phyloP scores from a whole-genome alignment of 2,113 vertebrate species.

The Dascyllus trimaculatus region DNA sequence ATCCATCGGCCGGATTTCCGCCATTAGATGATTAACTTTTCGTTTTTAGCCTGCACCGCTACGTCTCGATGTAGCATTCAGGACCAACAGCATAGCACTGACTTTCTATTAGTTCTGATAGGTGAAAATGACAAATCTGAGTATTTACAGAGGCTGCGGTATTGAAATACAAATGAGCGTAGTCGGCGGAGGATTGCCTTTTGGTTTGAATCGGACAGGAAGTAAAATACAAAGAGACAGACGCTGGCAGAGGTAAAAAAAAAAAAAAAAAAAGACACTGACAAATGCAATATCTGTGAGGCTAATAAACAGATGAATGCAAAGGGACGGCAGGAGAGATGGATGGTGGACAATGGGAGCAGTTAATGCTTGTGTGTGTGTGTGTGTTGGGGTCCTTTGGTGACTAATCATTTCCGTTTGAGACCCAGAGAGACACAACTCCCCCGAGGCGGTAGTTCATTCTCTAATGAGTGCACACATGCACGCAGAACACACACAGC shows the following conservation, averaged over 20 bases:
- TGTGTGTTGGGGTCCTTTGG: constrained; percentile 25
- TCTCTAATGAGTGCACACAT: constrained; percentile 43
- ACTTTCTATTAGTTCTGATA: no score
- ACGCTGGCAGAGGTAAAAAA: neutral
- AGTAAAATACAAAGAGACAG: neutral
- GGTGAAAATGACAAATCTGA: neutral
- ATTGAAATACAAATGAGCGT: neutral
- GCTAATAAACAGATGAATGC: neutral
- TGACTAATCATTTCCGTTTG: constrained; percentile 68
- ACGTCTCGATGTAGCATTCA: neutral
- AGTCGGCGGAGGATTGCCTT: neutral
- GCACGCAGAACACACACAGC: neutral
- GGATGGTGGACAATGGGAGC: constrained; percentile 18
- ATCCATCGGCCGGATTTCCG: constrained; percentile 10
- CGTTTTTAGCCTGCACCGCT: neutral
- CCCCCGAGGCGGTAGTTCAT: constrained; percentile 36
- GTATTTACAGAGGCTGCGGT: neutral
- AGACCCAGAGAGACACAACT: constrained; percentile 36
- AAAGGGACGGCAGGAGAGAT: neutral
- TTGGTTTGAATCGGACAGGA: neutral
- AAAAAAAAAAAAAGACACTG: neutral
- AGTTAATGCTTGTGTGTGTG: neutral
- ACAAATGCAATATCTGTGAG: neutral
- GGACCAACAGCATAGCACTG: neutral
- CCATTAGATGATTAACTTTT: neutral